These are phyloP conservation scores for Apamea monoglypha DNA, from an alignment of 2,888 invertebrate species.

Conservation along the genomic window DNA sequence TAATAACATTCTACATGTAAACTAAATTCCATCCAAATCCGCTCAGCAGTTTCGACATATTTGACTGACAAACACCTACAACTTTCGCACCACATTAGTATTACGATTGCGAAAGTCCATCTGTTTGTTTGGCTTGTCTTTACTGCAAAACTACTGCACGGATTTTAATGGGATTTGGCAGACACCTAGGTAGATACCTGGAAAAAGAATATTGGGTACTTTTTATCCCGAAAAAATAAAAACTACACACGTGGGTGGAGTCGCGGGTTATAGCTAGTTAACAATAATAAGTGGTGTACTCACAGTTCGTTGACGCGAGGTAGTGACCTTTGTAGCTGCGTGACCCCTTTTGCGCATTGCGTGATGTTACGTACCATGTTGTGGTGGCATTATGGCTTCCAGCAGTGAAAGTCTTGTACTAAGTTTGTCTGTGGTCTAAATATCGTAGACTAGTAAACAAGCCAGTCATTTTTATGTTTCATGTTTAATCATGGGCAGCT, in stretches of 20 bases:
- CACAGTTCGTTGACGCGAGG: conserved; percentile 40
- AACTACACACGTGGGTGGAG: neutral
- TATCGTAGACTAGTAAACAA: conserved; percentile 11
- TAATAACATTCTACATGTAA: neutral
- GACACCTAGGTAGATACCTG: neutral
- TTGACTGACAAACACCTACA: neutral
- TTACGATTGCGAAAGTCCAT: conserved; percentile 17
- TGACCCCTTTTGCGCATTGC: conserved; percentile 56
- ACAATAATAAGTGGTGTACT: conserved; percentile 12
- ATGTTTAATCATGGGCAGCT: neutral
- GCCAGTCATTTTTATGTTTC: neutral
- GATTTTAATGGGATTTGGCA: neutral
- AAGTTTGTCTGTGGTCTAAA: conserved; percentile 19
- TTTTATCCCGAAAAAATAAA: neutral
- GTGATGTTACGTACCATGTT: conserved; percentile 50
- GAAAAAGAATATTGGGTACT: neutral
- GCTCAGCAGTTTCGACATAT: conserved; percentile 19
- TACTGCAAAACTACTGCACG: neutral
- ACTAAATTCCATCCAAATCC: neutral
- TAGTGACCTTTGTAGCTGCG: conserved; percentile 55
- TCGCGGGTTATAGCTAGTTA: neutral
- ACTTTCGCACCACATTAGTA: conserved; percentile 15
- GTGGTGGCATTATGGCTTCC: conserved; percentile 23
- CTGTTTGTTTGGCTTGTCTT: conserved; percentile 4
- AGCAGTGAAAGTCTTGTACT: conserved; percentile 49